Conservation (phyloP, 2,797 vertebrate species). For the Sylvilagus floridanus region DNA sequence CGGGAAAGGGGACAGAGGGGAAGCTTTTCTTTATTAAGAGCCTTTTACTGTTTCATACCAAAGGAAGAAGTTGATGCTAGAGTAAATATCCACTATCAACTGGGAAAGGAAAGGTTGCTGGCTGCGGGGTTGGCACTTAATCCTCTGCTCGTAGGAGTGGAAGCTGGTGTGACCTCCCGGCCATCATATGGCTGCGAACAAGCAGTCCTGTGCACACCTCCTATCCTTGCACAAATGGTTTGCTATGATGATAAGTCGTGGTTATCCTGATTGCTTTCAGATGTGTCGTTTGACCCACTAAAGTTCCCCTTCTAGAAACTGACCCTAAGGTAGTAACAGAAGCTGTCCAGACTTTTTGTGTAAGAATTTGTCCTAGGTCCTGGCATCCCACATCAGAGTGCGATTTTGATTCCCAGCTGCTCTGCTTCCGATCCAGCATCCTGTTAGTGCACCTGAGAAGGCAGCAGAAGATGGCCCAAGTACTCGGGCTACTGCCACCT, state of each 20-base stretch:
- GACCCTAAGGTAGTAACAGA: not conserved
- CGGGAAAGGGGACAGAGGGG: not conserved
- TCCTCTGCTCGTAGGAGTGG: not conserved
- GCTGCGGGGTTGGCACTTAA: rapidly evolving
- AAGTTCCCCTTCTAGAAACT: not conserved
- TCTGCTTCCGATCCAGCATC: no score
- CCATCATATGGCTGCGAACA: not conserved
- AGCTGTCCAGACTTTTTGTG: slow-evolving; percentile 22
- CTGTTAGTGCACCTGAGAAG: no score
- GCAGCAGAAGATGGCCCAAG: no score
- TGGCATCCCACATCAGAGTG: no score
- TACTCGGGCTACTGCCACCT: no score
- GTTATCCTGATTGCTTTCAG: slow-evolving; percentile 29
- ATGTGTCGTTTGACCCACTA: not conserved
- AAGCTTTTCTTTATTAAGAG: not conserved
- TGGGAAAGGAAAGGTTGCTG: not conserved
- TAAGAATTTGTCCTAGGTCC: not conserved
- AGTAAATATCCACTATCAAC: not conserved
- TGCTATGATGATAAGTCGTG: not conserved
- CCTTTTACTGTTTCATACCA: not conserved
- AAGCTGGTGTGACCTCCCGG: not conserved
- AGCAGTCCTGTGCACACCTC: not conserved
- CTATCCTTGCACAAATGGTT: not conserved
- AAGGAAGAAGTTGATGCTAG: not conserved
- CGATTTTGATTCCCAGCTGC: no score